Evolutionary conservation across 2,888 invertebrate species (phyloP).

Genomic region (Phyllotreta cruciferae): DNA sequence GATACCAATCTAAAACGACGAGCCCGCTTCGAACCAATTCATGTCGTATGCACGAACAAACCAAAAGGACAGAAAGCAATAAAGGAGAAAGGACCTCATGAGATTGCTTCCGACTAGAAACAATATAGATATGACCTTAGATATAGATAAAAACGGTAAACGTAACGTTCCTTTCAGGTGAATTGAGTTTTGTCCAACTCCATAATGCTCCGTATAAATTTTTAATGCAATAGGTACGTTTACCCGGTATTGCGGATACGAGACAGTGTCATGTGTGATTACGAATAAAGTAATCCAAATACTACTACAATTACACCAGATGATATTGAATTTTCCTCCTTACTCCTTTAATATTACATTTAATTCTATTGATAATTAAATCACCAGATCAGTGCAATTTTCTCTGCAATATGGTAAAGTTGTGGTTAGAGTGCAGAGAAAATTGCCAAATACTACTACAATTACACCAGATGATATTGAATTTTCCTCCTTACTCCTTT

Average conservation of each 20-base stretch:
- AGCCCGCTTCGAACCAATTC: slow-evolving; percentile 14
- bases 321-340: no score
- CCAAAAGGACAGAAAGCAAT: slow-evolving; percentile 20
- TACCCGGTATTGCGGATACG: slow-evolving; percentile 3
- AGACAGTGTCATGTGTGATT: slow-evolving; percentile 11
- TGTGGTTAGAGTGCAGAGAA: no score
- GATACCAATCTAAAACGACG: background rate
- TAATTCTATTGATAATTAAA: no score
- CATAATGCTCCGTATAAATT: slow-evolving; percentile 33
- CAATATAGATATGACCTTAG: slow-evolving; percentile 31
- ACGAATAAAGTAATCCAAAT: background rate
- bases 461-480: no score
- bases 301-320: no score
- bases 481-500: no score
- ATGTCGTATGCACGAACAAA: slow-evolving; percentile 21
- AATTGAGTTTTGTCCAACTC: slow-evolving; percentile 33
- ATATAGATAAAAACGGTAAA: slow-evolving; percentile 32
- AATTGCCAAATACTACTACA: background rate
- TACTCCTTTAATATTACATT: no score
- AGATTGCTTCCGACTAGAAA: slow-evolving; percentile 32
- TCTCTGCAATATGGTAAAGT: no score
- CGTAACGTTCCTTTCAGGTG: slow-evolving; percentile 34
- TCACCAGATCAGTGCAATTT: no score
- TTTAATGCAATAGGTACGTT: slow-evolving; percentile 25
- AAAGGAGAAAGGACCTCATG: slow-evolving; percentile 25